Base-by-base conservation (phyloP, 2,888 invertebrate genomes). In the Trisateles emortualis region DNA sequence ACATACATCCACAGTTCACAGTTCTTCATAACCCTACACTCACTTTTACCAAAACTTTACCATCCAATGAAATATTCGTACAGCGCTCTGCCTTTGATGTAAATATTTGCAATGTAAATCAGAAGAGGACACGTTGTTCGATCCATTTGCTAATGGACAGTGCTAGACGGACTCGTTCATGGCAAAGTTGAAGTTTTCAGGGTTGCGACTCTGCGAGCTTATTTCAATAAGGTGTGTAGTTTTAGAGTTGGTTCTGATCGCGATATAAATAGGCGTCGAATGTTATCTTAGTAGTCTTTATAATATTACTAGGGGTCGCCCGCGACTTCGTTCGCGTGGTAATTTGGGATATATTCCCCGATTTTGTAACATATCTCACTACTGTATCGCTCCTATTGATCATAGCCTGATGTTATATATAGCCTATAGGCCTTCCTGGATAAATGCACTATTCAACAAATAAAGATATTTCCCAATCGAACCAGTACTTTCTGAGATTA, bases 101-200 rank as follows among this genome's bases (percentile, higher is more conserved):
- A 61, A 49, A 59, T 53, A 77, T 81, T 79, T 76, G 78, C 81
- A 81, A 79, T 79, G 76, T 71, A 79, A 78, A 81, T 77, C 55
- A 44, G 52, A 38, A 32, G 9, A 42, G 46, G 35, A 46, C 51
- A 64, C 51, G 48, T 46, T 39, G 64, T 44, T 56, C 58, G 54
- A 60, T 72, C 79, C 76, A 79, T 81, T 72, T 74, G 59, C 50
- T 73, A 77, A 78, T 78, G 77, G 78, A 67, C 62, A 26, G 19
- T 11, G 10, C 36, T 52, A 16, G 32, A 52, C 30, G 19, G 59
- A 40, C 43, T 35, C 38, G 52, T 41, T 46, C 57, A 33, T 16
- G 5, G 33, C 5, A 48, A 62, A 59, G 36, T 42, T 19, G 19
- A 32, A 39, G 9, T 32, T 39, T 51, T 24, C 32, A 44, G 24